Evolutionary conservation across 2,113 vertebrate species (phyloP).

Genomic region (Pelobates fuscus): DNA sequence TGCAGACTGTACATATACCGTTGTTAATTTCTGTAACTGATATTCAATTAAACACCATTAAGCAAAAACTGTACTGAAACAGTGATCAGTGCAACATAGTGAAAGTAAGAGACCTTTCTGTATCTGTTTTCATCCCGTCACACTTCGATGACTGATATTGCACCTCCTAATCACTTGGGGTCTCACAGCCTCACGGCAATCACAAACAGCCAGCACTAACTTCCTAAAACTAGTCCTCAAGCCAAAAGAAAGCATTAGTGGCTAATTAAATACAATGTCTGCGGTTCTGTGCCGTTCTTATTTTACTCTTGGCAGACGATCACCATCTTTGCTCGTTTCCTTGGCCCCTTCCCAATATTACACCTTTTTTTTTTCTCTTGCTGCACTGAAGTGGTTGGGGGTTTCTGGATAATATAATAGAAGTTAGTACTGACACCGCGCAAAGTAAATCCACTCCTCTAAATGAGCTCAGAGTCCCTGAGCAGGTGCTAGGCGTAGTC

Average conservation of each 20-base stretch:
- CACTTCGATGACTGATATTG: constrained; percentile 47
- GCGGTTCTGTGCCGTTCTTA: constrained; percentile 33
- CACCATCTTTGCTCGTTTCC: constrained; percentile 37
- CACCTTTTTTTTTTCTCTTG: constrained; percentile 34
- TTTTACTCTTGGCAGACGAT: constrained; percentile 44
- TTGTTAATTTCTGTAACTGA: too few relatives aligned
- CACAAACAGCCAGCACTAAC: constrained; percentile 34
- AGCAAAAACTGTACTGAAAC: too few relatives aligned
- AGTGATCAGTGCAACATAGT: too few relatives aligned
- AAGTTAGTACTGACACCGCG: constrained; percentile 34
- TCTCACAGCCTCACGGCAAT: constrained; percentile 32
- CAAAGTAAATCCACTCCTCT: constrained; percentile 33
- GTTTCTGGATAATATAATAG: constrained; percentile 37
- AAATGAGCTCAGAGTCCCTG: constrained; percentile 48
- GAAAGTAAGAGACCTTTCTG: background rate
- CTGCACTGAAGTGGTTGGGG: constrained; percentile 25
- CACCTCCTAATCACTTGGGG: constrained; percentile 40
- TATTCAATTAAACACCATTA: too few relatives aligned
- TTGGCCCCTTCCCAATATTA: constrained; percentile 40
- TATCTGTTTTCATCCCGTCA: constrained; percentile 22
- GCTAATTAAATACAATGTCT: constrained; percentile 48
- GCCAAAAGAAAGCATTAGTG: constrained; percentile 49
- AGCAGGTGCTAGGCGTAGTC: constrained; percentile 54
- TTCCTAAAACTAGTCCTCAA: constrained; percentile 26
- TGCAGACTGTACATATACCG: too few relatives aligned